Percentiles rank a stretch among this genome's conserved stretches.
phyloP scores from a whole-genome alignment of 2,113 vertebrate genomes.

The Penelope pileata region DNA sequence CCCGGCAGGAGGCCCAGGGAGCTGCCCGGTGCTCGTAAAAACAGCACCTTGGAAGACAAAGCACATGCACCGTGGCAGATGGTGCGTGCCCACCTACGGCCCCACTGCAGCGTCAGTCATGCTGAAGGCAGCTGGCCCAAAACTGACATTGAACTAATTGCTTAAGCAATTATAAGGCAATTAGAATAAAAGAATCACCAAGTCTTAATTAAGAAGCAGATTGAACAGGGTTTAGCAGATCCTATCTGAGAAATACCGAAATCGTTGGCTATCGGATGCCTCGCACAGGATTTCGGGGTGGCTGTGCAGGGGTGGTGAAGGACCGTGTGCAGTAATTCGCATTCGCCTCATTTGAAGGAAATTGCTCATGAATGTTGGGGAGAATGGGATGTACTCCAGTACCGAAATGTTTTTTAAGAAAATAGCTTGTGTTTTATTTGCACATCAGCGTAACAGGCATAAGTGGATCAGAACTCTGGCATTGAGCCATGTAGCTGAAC shows the following conservation, averaged over 20 bases:
- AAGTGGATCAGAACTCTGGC: not conserved
- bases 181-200: constrained; percentile 63
- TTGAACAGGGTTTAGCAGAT: constrained; percentile 62
- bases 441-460: not conserved
- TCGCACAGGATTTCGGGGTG: constrained; percentile 15
- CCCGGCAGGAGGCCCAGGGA: not conserved
- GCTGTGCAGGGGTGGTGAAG: not conserved
- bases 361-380: not conserved
- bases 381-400: constrained; percentile 10
- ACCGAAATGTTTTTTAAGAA: constrained; percentile 24
- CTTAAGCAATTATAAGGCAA: constrained; percentile 66
- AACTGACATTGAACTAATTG: constrained; percentile 52
- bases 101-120: not conserved
- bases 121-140: not conserved
- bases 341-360: constrained; percentile 34
- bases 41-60: not conserved
- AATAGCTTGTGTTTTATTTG: not conserved
- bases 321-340: constrained; percentile 32
- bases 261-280: constrained; percentile 1
- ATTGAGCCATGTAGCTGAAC: not conserved
- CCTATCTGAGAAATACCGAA: constrained; percentile 49
- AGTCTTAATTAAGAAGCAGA: constrained; percentile 69
- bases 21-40: not conserved
- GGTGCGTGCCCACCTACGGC: not conserved
- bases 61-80: not conserved